These are phyloP conservation scores for Panulirus ornatus DNA, from an alignment of 1,140 invertebrate species.

Conservation along the genomic window DNA sequence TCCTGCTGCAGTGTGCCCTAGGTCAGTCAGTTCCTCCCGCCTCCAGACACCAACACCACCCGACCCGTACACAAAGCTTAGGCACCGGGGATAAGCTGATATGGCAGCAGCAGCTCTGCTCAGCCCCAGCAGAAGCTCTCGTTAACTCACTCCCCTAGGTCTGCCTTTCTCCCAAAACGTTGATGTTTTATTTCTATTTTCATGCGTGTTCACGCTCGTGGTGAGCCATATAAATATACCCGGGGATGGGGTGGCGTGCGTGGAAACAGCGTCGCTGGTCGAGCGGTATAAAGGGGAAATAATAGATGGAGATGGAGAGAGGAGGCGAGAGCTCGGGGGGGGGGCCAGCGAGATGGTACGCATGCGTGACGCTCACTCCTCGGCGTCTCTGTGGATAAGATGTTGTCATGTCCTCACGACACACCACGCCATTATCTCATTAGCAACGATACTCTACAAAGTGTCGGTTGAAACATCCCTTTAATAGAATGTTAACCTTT, in stretches of 20 bases:
- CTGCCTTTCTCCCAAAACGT: too few relatives aligned
- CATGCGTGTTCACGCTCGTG: too few relatives aligned
- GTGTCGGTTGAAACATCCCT: not conserved
- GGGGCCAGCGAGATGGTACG: not conserved
- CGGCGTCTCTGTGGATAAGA: not conserved
- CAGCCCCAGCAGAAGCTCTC: too few relatives aligned
- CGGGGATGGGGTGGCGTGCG: too few relatives aligned
- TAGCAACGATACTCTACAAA: not conserved
- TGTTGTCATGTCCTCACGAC: not conserved
- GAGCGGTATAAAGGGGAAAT: not conserved
- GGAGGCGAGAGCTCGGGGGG: not conserved
- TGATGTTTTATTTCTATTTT: too few relatives aligned
- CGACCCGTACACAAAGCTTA: too few relatives aligned
- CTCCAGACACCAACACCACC: too few relatives aligned
- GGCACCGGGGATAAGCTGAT: not conserved
- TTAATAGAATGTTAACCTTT: too few relatives aligned
- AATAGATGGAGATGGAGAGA: not conserved
- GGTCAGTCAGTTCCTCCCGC: not conserved
- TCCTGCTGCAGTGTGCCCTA: not conserved
- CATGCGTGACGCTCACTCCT: not conserved
- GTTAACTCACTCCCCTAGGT: too few relatives aligned
- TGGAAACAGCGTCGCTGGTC: too few relatives aligned
- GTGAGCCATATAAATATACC: too few relatives aligned
- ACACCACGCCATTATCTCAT: not conserved
- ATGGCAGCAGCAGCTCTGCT: not conserved